Evolutionary conservation across 2,888 invertebrate genomes (phyloP).

Genomic region (Lampropteryx suffumata): DNA sequence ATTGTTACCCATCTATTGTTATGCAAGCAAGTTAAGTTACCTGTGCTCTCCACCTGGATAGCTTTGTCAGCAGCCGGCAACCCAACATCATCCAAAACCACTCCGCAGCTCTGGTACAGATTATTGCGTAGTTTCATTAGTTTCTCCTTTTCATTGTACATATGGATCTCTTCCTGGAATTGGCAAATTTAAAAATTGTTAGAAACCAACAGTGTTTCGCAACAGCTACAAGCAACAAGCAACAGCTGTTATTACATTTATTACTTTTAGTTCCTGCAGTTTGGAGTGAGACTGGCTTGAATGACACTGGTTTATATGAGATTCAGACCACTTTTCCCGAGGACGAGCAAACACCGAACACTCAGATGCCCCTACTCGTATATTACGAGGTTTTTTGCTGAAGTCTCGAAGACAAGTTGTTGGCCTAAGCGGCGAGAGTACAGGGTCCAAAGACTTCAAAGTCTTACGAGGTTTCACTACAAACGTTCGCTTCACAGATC

Average conservation of each 20-base stretch:
- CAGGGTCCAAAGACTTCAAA: constrained; percentile 62
- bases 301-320: constrained; percentile 53
- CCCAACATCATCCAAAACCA: constrained; percentile 61
- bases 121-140: constrained; percentile 53
- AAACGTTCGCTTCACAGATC: constrained; percentile 42
- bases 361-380: constrained; percentile 49
- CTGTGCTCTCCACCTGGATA: constrained; percentile 51
- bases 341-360: constrained; percentile 48
- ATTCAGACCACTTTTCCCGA: constrained; percentile 49
- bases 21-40: constrained; percentile 24
- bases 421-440: constrained; percentile 49
- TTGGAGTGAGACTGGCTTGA: constrained; percentile 63
- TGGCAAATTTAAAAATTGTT: background rate
- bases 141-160: constrained; percentile 60
- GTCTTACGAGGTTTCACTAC: constrained; percentile 68
- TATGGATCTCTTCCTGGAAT: constrained; percentile 73
- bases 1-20: no score
- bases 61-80: constrained; percentile 58
- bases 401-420: constrained; percentile 32
- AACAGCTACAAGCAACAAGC: no score
- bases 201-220: no score
- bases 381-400: constrained; percentile 35
- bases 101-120: constrained; percentile 65
- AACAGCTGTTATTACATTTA: no score
- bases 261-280: constrained; percentile 66